Conservation (phyloP, 1,140 invertebrate species). For the Solen grandis region DNA sequence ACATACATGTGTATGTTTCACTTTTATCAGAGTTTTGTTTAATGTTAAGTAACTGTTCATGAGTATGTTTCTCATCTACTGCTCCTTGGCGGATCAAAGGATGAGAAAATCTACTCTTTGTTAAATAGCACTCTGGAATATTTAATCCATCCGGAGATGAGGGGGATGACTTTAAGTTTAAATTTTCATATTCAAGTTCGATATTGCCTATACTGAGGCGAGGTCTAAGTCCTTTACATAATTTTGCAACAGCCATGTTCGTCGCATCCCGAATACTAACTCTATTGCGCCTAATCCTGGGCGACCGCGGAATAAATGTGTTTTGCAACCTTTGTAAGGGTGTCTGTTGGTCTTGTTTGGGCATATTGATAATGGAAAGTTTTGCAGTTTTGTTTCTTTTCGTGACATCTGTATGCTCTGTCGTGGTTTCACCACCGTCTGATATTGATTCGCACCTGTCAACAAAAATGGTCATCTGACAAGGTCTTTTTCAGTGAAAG, state of each 20-base stretch:
- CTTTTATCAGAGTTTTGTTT: constrained; percentile 45
- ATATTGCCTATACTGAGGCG: constrained; percentile 38
- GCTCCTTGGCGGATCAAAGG: constrained; percentile 38
- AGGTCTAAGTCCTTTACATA: constrained; percentile 44
- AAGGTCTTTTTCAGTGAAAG: too few species aligned
- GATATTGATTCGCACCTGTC: constrained; percentile 46
- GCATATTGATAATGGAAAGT: not conserved
- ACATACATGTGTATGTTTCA: constrained; percentile 22
- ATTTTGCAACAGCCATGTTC: constrained; percentile 38
- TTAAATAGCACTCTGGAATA: not conserved
- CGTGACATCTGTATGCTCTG: not conserved
- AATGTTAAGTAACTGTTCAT: not conserved
- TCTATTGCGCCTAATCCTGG: constrained; percentile 11
- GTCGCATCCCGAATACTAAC: constrained; percentile 41
- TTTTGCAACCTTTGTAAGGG: not conserved
- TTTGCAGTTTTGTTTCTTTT: not conserved
- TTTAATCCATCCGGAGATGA: constrained; percentile 17
- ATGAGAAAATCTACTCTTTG: constrained; percentile 30
- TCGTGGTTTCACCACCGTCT: constrained; percentile 32
- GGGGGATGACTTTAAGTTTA: constrained; percentile 31
- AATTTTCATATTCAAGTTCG: constrained; percentile 25
- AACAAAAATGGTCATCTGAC: too few species aligned
- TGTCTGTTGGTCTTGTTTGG: not conserved
- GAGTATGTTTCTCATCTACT: not conserved
- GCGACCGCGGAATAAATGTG: not conserved